Base-by-base conservation (phyloP, 2,113 vertebrate species). In the Gavia stellata region DNA sequence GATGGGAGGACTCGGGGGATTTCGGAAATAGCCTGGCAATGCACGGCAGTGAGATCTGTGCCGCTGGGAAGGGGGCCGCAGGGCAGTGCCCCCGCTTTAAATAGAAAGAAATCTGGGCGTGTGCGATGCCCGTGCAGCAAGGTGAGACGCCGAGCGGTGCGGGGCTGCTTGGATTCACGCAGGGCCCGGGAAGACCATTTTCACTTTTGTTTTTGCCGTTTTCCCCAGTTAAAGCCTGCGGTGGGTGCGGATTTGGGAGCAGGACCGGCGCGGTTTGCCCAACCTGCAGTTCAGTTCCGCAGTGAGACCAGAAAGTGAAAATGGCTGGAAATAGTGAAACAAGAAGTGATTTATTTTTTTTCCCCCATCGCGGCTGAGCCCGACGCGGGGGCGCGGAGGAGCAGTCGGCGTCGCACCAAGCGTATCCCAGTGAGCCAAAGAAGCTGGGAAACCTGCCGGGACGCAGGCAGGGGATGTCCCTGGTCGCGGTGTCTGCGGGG, bases 401-500 rank as follows among this genome's bases (percentile, higher is more conserved):
- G 56, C 86, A 11, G 74, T 5, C 1, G 3, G 26, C 11, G 5
- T 7, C 6, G 0, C 58, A 3, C 29, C 2, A 10, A 19, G 71
- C 17, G 5, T 7, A 1, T 34, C 90, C 78, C 7, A 1, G 38
- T 0, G 45, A 28, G 25, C 28, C 31, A 7, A 31, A 11, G 3
- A 0, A 3, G 7, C 79, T 0, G 87, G 83, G 53, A 72, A 5
- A 8, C 4, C 7, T 10, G 0, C 45, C 1, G 42, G 73, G 58
- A 14, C 3, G 6, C 6, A 1, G 10, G 1, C 15, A 0, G 58
- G 34, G 36, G 61, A 7, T 50, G 50, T 36, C 77, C 68, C 73
- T 2, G 1, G 7, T 1, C 1, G 1, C 6, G 55, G 21, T 2
- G 68, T 0, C 31, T 34, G 1, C 7, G 0, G 73, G 81, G 31